Conservation (phyloP, 1,140 invertebrate genomes). For the Tetraneura akinire region DNA sequence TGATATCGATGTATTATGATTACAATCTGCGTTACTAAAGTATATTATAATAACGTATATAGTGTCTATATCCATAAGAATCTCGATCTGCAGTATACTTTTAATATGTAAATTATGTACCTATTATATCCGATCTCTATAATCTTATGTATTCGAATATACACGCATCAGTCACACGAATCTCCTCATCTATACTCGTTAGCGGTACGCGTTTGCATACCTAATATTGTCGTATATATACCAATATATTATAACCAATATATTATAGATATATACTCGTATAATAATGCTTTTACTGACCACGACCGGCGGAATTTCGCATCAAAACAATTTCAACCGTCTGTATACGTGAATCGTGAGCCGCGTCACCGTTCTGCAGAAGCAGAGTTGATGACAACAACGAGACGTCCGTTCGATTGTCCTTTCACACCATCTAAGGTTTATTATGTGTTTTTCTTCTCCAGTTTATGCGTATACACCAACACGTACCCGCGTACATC, state of each 20-base stretch:
- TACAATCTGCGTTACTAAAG: no score
- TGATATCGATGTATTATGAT: no score
- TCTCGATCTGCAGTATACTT: neutral
- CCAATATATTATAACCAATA: neutral
- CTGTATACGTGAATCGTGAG: neutral
- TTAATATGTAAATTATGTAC: conserved; percentile 30
- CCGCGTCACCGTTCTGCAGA: neutral
- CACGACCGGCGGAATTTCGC: conserved; percentile 26
- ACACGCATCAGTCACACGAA: conserved; percentile 8
- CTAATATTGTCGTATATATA: neutral
- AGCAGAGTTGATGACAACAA: conserved; percentile 22
- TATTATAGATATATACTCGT: neutral
- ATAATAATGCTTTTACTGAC: neutral
- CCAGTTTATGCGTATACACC: neutral
- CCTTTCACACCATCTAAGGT: conserved; percentile 41
- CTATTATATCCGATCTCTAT: conserved; percentile 1
- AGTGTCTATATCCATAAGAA: no score
- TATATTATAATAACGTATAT: no score
- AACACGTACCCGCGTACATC: no score
- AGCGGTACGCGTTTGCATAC: conserved; percentile 29
- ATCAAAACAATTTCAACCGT: conserved; percentile 10
- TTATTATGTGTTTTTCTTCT: neutral
- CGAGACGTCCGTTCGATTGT: conserved; percentile 30
- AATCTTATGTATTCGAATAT: no score
- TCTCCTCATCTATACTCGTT: conserved; percentile 35